A percentile compares a stretch with the other conserved stretches of the same genome.
Conservation (phyloP, 2,113 vertebrate genomes). For the Emydocephalus ijimae region DNA sequence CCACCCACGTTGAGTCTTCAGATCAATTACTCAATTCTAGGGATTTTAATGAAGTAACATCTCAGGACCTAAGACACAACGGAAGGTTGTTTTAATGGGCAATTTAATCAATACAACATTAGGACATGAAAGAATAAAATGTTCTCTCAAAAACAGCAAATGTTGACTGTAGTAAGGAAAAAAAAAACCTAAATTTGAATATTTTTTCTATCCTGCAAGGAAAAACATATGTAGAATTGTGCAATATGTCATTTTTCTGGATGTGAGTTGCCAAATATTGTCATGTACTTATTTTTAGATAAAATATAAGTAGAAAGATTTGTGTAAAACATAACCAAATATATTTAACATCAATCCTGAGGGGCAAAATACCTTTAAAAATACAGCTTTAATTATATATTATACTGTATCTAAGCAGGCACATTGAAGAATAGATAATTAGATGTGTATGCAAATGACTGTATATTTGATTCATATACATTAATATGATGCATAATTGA, state of each 20-base stretch:
- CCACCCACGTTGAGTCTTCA: background rate
- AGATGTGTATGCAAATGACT: slow-evolving; percentile 17
- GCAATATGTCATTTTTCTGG: background rate
- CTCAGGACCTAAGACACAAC: background rate
- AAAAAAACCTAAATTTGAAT: background rate
- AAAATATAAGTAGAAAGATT: slow-evolving; percentile 13
- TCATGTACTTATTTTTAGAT: slow-evolving; percentile 9
- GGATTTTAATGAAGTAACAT: background rate
- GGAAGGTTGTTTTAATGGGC: background rate
- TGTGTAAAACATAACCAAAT: slow-evolving; percentile 26
- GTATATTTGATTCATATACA: background rate
- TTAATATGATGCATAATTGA: background rate
- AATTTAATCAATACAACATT: background rate
- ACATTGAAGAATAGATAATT: slow-evolving; percentile 23
- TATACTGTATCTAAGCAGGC: background rate
- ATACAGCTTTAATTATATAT: slow-evolving; percentile 25
- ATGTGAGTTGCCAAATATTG: slow-evolving; percentile 23
- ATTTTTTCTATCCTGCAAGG: background rate
- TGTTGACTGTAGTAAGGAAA: background rate
- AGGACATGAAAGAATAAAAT: background rate
- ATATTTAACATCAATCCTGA: slow-evolving; percentile 15
- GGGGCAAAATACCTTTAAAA: background rate
- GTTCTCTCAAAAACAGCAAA: background rate
- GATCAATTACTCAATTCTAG: background rate
- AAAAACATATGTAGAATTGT: background rate